These are phyloP conservation scores for Azorinus chamasolen DNA, from an alignment of 2,888 invertebrate genomes.

Conservation along the genomic window DNA sequence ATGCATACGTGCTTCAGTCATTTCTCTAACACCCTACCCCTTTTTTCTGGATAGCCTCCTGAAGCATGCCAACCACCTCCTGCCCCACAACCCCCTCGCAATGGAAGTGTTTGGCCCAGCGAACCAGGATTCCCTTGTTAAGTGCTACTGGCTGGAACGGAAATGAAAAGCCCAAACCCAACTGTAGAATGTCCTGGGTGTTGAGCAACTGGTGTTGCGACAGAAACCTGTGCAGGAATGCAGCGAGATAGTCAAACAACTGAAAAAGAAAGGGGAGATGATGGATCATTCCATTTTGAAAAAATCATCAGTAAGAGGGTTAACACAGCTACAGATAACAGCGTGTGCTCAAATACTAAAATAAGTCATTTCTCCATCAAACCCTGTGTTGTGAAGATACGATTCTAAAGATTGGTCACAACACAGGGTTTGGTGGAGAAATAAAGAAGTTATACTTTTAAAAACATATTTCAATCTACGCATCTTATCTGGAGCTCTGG, in stretches of 20 bases:
- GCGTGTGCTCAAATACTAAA: too few species aligned
- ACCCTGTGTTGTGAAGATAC: too few species aligned
- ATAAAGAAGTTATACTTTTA: too few species aligned
- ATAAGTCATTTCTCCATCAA: too few species aligned
- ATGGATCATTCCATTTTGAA: too few species aligned
- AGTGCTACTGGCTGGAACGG: conserved; percentile 94
- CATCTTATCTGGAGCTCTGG: too few species aligned
- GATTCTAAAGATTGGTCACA: too few species aligned
- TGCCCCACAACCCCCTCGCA: conserved; percentile 95
- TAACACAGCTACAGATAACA: too few species aligned
- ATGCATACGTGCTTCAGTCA: too few species aligned
- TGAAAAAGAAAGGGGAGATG: conserved; percentile 85
- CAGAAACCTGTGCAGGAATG: conserved; percentile 96
- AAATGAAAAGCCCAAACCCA: conserved; percentile 98
- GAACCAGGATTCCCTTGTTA: conserved; percentile 93
- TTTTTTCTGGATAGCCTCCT: conserved; percentile 93
- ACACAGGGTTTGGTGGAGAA: too few species aligned
- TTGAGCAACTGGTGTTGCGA: conserved; percentile 90
- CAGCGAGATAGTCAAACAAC: conserved; percentile 97
- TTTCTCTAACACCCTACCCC: conserved; percentile 66
- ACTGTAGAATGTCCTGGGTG: conserved; percentile 89
- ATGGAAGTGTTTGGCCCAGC: conserved; percentile 98
- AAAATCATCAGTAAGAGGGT: too few species aligned
- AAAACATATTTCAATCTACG: too few species aligned
- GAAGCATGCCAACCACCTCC: conserved; percentile 95